Conservation (phyloP, 2,888 invertebrate species). For the Cyclophora punctaria region DNA sequence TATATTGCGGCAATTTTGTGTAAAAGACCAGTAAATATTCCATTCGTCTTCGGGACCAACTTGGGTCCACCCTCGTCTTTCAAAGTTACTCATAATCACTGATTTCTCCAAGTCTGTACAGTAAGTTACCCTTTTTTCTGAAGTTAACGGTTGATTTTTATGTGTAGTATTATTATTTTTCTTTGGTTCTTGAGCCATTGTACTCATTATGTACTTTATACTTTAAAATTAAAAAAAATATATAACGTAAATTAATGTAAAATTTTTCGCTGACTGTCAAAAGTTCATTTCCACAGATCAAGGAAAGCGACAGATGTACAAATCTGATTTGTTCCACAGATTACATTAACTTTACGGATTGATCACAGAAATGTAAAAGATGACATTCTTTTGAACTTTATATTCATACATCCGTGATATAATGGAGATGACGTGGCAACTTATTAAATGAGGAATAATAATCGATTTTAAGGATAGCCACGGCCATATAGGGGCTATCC, state of each 20-base stretch:
- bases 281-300: no score
- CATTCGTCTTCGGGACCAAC: constrained; percentile 92
- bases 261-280: no score
- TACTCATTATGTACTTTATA: background rate
- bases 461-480: no score
- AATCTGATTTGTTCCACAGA: no score
- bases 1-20: constrained; percentile 91
- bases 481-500: no score
- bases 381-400: no score
- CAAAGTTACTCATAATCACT: constrained; percentile 92
- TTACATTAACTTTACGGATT: no score
- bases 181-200: constrained; percentile 30
- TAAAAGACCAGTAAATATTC: constrained; percentile 97
- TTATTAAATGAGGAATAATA: no score
- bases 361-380: no score
- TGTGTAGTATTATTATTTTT: constrained; percentile 21
- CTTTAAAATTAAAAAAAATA: constrained; percentile 13
- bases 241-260: background rate
- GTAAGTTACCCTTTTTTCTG: constrained; percentile 46
- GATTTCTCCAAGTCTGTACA: constrained; percentile 96
- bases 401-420: no score
- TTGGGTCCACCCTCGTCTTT: constrained; percentile 91
- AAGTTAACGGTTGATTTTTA: constrained; percentile 24
- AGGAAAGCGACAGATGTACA: no score
- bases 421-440: no score